Conservation (phyloP, 2,113 vertebrate species). For the Grammomys surdaster region DNA sequence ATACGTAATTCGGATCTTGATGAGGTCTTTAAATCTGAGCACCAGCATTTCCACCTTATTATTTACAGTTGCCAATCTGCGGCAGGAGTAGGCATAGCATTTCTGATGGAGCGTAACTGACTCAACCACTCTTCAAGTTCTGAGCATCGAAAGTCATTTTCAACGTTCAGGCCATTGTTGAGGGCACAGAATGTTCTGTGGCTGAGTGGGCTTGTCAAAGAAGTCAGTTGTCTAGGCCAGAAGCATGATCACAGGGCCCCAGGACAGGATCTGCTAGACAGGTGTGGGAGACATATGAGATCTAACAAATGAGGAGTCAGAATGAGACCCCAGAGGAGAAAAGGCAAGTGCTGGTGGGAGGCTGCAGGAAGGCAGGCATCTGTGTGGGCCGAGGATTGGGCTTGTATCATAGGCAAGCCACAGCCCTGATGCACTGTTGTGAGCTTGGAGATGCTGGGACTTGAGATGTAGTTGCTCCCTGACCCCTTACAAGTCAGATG, state of each 20-base stretch:
- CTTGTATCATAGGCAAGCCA: not conserved
- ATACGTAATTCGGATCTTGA: not conserved
- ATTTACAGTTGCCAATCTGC: not conserved
- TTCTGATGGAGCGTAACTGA: not conserved
- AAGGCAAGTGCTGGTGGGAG: accelerated
- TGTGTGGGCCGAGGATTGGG: no score
- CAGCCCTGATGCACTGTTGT: not conserved
- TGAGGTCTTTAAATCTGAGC: not conserved
- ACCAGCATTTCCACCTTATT: not conserved
- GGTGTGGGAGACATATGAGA: not conserved
- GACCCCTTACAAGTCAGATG: not conserved
- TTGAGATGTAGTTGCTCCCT: accelerated
- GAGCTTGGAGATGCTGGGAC: no score
- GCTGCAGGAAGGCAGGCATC: not conserved
- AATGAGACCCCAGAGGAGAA: not conserved
- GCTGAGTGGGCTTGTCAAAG: not conserved
- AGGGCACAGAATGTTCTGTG: not conserved
- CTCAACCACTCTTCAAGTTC: not conserved
- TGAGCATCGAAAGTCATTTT: not conserved
- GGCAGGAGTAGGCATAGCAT: not conserved
- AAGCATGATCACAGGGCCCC: not conserved
- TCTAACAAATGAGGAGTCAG: not conserved
- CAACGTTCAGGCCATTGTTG: not conserved
- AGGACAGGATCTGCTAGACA: not conserved
- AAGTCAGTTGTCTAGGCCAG: not conserved